A percentile compares a stretch with the other conserved stretches of the same genome.
phyloP scores from a whole-genome alignment of 2,797 vertebrate genomes.

The Spinibarbus caldwelli region DNA sequence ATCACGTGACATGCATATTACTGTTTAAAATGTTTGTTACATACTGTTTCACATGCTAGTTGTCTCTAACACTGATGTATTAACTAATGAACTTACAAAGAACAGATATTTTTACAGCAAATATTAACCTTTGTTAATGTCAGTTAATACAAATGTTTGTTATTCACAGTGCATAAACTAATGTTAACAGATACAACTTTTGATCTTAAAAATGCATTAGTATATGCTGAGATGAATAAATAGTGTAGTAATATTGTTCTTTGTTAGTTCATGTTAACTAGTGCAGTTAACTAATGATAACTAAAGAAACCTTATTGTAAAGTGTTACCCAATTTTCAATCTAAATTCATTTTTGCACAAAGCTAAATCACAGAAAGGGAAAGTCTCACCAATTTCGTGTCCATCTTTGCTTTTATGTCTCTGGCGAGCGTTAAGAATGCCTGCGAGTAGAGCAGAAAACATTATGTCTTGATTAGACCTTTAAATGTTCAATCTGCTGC shows the following conservation, averaged over 20 bases:
- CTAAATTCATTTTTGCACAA: not conserved
- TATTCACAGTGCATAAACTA: not conserved
- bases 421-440: constrained; percentile 96
- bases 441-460: constrained; percentile 69
- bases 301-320: not conserved
- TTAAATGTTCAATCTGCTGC: not conserved
- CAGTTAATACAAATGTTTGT: too few relatives aligned
- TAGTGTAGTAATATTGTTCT: not conserved
- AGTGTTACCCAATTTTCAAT: not conserved
- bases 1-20: too few relatives aligned
- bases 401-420: constrained; percentile 99
- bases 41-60: too few relatives aligned
- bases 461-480: not conserved
- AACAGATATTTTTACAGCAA: too few relatives aligned
- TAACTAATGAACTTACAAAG: too few relatives aligned
- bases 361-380: constrained; percentile 11
- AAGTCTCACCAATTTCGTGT: constrained; percentile 94
- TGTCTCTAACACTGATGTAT: too few relatives aligned
- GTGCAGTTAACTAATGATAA: not conserved
- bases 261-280: not conserved
- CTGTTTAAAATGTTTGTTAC: too few relatives aligned
- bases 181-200: not conserved
- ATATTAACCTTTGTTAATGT: not conserved
- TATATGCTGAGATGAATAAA: not conserved
- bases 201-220: not conserved